These are phyloP conservation scores for Amniataba percoides DNA, from an alignment of 2,797 vertebrate genomes.

Conservation along the genomic window DNA sequence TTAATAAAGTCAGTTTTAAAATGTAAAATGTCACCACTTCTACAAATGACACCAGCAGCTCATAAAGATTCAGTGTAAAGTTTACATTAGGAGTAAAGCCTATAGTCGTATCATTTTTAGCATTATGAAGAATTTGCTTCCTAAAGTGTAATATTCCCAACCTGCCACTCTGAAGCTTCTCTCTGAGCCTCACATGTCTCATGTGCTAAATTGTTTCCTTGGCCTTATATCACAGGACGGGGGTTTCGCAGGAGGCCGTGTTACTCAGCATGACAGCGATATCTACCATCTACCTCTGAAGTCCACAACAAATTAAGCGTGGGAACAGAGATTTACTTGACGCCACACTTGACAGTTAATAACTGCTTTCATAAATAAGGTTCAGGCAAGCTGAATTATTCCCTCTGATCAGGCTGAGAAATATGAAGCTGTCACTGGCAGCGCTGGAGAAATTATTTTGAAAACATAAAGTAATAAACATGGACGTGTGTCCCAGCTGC, in stretches of 20 bases:
- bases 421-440: slow-evolving; percentile 45
- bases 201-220: slow-evolving; percentile 53
- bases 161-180: slow-evolving; percentile 7
- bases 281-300: slow-evolving; percentile 65
- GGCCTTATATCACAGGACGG: slow-evolving; percentile 57
- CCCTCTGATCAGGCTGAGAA: slow-evolving; percentile 62
- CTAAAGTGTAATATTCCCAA: slow-evolving; percentile 23
- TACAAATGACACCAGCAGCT: not conserved
- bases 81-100: not conserved
- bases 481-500: not conserved
- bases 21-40: slow-evolving; percentile 15
- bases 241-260: slow-evolving; percentile 52
- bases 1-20: not conserved
- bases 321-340: slow-evolving; percentile 68
- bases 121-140: not conserved
- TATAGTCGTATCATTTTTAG: not conserved
- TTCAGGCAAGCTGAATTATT: slow-evolving; percentile 35
- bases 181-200: slow-evolving; percentile 21
- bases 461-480: slow-evolving; percentile 52
- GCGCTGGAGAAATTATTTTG: slow-evolving; percentile 41
- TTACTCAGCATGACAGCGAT: slow-evolving; percentile 70
- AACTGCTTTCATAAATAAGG: slow-evolving; percentile 73
- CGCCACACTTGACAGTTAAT: slow-evolving; percentile 46
- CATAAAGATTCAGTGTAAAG: not conserved
- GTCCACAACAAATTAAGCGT: slow-evolving; percentile 71